Percentiles rank a stretch among this genome's conserved stretches.
Conservation (phyloP, 2,113 vertebrate genomes). For the Hippolais icterina region DNA sequence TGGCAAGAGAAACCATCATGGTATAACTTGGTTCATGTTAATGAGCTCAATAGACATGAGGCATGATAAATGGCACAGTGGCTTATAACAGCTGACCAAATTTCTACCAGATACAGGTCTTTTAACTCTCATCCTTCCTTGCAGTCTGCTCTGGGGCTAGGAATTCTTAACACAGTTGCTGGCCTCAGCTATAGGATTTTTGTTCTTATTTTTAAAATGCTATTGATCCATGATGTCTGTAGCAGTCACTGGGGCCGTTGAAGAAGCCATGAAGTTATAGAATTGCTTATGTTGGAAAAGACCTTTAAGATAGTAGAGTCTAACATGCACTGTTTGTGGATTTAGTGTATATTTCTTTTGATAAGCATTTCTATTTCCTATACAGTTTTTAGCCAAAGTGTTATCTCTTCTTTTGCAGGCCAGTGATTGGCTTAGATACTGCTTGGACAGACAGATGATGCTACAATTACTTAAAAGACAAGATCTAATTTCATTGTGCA, state of each 20-base stretch:
- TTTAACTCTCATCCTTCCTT: neutral
- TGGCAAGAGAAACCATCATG: neutral
- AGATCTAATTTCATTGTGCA: constrained; percentile 35
- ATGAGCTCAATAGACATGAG: neutral
- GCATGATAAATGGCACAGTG: neutral
- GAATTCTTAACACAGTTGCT: neutral
- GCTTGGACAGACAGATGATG: neutral
- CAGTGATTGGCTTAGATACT: neutral
- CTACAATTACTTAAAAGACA: constrained; percentile 14
- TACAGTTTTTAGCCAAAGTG: neutral
- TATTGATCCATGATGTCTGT: neutral
- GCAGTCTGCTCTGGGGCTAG: neutral
- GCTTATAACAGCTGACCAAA: neutral
- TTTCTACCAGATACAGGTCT: neutral
- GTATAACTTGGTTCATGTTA: neutral
- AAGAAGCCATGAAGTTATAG: neutral
- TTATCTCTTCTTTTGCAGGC: neutral
- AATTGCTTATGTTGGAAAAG: neutral
- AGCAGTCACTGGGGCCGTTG: neutral
- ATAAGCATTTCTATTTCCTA: neutral
- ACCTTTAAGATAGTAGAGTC: neutral
- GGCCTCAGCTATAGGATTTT: neutral
- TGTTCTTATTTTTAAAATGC: neutral
- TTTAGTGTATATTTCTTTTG: neutral
- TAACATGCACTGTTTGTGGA: neutral